These are phyloP conservation scores for Diuraphis noxia DNA, from an alignment of 1,140 invertebrate genomes.

Conservation along the genomic window DNA sequence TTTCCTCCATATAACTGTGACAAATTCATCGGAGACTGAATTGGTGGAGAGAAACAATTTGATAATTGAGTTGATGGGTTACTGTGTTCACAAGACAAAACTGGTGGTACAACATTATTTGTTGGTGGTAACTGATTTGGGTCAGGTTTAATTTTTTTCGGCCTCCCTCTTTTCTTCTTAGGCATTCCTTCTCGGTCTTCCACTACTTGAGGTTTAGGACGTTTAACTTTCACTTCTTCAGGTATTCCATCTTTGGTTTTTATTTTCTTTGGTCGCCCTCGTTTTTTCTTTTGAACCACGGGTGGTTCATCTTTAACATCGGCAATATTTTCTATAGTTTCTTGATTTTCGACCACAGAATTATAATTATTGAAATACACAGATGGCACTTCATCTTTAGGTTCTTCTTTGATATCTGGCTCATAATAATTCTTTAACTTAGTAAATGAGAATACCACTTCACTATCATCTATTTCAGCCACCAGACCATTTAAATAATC, in stretches of 20 bases:
- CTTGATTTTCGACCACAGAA: conserved; percentile 59
- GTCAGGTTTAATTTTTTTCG: conserved; percentile 77
- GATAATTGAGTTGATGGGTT: conserved; percentile 59
- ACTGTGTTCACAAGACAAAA: conserved; percentile 56
- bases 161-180: conserved; percentile 81
- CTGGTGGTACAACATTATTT: conserved; percentile 46
- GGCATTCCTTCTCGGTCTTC: conserved; percentile 61
- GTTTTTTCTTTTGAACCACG: conserved; percentile 79
- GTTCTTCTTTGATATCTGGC: conserved; percentile 60
- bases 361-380: conserved; percentile 53
- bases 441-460: conserved; percentile 86
- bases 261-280: conserved; percentile 85
- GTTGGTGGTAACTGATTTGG: conserved; percentile 56
- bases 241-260: conserved; percentile 68
- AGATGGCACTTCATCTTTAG: conserved; percentile 57
- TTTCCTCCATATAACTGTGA: conserved; percentile 62
- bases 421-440: conserved; percentile 65
- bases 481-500: conserved; percentile 93
- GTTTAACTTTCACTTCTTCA: conserved; percentile 63
- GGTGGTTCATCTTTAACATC: conserved; percentile 60
- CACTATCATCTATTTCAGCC: conserved; percentile 82
- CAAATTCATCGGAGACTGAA: conserved; percentile 63
- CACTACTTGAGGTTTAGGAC: conserved; percentile 45
- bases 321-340: conserved; percentile 56
- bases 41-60: conserved; percentile 65